Evolutionary conservation across 2,888 invertebrate species (phyloP), one percentile per base, ranked within the genome.

Genomic region (Chironomus tentans): DNA sequence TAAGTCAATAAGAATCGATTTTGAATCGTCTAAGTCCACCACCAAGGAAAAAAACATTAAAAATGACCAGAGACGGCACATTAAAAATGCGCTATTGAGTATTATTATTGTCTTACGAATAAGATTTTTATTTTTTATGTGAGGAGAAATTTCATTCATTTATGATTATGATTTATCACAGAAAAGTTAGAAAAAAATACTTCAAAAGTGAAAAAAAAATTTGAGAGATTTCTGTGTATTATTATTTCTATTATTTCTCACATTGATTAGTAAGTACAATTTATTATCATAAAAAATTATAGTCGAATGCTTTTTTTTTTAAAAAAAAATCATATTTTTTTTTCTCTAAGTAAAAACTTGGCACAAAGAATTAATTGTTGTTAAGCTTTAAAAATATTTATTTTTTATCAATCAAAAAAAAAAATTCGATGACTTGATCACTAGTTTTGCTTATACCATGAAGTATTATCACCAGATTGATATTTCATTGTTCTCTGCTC

Each of bases 401-500:
- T 69, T 18, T 70, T 70, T 21, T 48, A 13, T 21, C 24, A n/a
- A 12, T 13, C 12, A 46, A 70, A 46, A 15, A 70, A 22, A 24
- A 48, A 38, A 47, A 70, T 65, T n/a, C 18, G 70, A 68, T 46
- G 28, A 56, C 38, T 46, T 70, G 47, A 48, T 70, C 24, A 74
- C 61, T 68, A 56, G 22, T 74, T 65, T n/a, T 76, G 69, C 12
- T 74, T 70, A 70, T 77, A 78, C 79, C 78, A 78, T 68, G 70
- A 76, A 70, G 47, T 50, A 56, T 62, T 28, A 5, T 68, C 76
- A 28, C 77, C 70, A 61, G 77, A 61, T 77, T 79, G 77, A 75
- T 78, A 79, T 48, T 77, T 77, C 48, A 78, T 78, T 68, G 77
- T 73, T 56, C 78, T 80, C 56, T 78, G 77, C 78, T 83, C 83